Percentiles rank a stretch among this genome's conserved stretches.
phyloP scores from a whole-genome alignment of 2,113 vertebrate species.

The Marcusenius ussheri region DNA sequence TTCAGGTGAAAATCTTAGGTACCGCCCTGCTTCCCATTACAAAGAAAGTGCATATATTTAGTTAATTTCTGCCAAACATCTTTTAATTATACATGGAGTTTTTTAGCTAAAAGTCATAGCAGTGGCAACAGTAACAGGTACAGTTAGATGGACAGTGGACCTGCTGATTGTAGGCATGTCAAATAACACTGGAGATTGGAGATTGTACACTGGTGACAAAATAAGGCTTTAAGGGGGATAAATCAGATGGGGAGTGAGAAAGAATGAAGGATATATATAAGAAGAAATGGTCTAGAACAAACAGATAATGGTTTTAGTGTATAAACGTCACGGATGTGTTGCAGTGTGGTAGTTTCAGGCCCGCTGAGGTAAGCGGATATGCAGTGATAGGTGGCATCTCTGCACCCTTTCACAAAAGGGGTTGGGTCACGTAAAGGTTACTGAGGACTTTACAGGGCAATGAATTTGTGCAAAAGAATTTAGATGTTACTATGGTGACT shows the following conservation, averaged over 20 bases:
- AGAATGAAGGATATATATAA: background rate
- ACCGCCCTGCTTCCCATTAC: background rate
- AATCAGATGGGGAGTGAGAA: background rate
- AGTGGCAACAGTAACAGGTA: background rate
- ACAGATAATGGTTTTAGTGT: background rate
- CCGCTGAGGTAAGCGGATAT: background rate
- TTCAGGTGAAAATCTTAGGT: background rate
- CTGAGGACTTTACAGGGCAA: background rate
- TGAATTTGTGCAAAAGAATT: background rate
- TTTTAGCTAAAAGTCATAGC: background rate
- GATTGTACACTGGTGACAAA: background rate
- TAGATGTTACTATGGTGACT: background rate
- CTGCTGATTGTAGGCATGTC: background rate
- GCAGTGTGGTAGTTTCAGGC: background rate
- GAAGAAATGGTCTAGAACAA: background rate
- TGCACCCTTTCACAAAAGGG: background rate
- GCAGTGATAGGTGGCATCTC: background rate
- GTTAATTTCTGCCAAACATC: background rate
- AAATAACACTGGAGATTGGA: background rate
- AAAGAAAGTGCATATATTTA: background rate
- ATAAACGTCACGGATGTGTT: background rate
- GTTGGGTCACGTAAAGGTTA: background rate
- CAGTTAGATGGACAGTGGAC: background rate
- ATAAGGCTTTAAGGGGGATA: background rate
- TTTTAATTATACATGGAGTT: background rate